Percentiles rank a stretch among this genome's conserved stretches.
Evolutionary conservation across 2,797 vertebrate genomes (phyloP).

Genomic region (Taeniopygia guttata): DNA sequence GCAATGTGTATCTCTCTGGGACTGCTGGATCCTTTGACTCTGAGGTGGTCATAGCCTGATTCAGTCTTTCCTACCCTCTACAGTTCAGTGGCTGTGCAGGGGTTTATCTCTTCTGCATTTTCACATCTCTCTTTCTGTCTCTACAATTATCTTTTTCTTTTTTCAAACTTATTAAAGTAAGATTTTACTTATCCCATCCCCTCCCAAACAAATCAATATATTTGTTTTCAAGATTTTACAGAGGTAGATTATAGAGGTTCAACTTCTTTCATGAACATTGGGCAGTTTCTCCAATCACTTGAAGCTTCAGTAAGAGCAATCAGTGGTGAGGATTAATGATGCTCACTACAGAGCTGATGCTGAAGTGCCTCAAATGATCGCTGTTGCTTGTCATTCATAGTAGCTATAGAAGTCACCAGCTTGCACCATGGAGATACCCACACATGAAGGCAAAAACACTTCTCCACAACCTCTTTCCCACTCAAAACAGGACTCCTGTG

Average conservation of each 20-base stretch:
- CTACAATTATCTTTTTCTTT: slow-evolving; percentile 12
- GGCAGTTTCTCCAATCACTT: slow-evolving; percentile 66
- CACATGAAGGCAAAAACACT: background rate
- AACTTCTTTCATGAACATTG: slow-evolving; percentile 52
- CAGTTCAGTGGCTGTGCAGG: background rate
- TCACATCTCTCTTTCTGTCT: background rate
- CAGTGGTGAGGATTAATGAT: slow-evolving; percentile 50
- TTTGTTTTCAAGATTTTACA: slow-evolving; percentile 73
- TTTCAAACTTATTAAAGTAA: background rate
- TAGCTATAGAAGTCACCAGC: background rate
- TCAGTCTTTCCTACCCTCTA: background rate
- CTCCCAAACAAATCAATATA: slow-evolving; percentile 51
- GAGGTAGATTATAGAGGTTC: slow-evolving; percentile 53
- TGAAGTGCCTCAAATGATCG: slow-evolving; percentile 36
- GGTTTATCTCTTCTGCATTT: slow-evolving; percentile 12
- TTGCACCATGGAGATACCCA: background rate
- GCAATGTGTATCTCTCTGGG: background rate
- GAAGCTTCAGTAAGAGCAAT: slow-evolving; percentile 72
- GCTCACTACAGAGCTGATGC: slow-evolving; percentile 48
- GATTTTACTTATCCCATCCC: slow-evolving; percentile 24
- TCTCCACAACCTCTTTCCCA: background rate
- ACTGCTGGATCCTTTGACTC: accelerated
- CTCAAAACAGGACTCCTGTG: accelerated
- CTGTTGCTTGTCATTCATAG: accelerated
- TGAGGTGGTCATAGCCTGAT: background rate